Conservation (phyloP, 2,888 invertebrate species). For the Mythimna ferrago region DNA sequence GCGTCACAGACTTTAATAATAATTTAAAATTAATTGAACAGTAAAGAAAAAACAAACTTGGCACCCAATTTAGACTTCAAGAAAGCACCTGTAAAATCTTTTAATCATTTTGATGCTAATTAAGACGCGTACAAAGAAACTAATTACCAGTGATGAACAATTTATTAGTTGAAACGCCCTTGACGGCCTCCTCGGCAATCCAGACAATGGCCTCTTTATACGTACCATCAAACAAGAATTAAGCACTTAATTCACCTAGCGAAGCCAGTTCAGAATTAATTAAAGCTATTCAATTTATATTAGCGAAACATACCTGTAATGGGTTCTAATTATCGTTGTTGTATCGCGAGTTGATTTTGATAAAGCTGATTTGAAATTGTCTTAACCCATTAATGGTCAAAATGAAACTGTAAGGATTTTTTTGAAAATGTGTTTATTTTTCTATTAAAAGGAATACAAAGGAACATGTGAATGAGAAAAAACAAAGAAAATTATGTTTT, state of each 20-base stretch:
- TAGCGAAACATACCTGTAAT: conserved; percentile 54
- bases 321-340: conserved; percentile 46
- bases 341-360: conserved; percentile 11
- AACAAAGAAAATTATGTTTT: too few species aligned
- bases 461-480: too few species aligned
- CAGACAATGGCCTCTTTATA: conserved; percentile 58
- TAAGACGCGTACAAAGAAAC: conserved; percentile 23
- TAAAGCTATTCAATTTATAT: conserved; percentile 57
- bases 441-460: too few species aligned
- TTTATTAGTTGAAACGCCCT: conserved; percentile 41
- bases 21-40: too few species aligned
- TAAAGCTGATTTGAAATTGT: neutral
- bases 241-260: conserved; percentile 56
- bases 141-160: conserved; percentile 34
- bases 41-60: too few species aligned
- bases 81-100: too few species aligned
- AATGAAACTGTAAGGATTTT: too few species aligned
- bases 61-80: too few species aligned
- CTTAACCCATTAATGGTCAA: too few species aligned
- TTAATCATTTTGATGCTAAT: neutral
- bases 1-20: too few species aligned
- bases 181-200: conserved; percentile 42
- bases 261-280: conserved; percentile 62
- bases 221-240: conserved; percentile 64
- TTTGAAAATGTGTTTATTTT: too few species aligned